Evolutionary conservation across 2,113 vertebrate genomes (phyloP), one percentile per base, ranked within the genome.

Genomic region (Poeciliopsis prolifica): DNA sequence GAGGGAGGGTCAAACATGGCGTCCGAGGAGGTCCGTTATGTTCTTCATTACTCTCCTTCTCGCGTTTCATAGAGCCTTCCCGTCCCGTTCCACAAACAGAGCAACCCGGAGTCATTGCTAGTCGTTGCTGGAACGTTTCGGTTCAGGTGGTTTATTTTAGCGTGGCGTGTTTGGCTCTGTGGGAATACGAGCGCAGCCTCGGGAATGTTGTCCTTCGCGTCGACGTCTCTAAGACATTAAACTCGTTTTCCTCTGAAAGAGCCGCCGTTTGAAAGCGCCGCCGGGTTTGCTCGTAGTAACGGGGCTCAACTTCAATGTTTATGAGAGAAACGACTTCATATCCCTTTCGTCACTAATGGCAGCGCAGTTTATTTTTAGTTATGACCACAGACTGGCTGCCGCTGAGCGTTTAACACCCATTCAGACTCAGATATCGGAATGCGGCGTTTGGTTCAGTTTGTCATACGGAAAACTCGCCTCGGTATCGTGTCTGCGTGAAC

Each of bases 1-100:
- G 88, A 91, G 89, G 91, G 92, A 92, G 93, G 87, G 88, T 86
- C 85, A 94, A 29, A 94, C 89, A 95, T 95, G 95, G 95, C 95
- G 94, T 95, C 95, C 0, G 95, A 95, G 35, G 94, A 95, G 95
- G 95, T 95, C 92, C 88, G 94, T 92, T 90, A 90, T 87, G 3
- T 77, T 65, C 13, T 22, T 19, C 70, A 75, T 77, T 84, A 4
- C 71, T 69, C n/a, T 73, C 78, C 64, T 91, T 81, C 5, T 68
- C 77, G 11, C 13, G 8, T 77, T 82, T 44, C 64, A 37, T 24
- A 70, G 2, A 1, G 1, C 14, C 37, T 31, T 62, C 24, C 33
- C 10, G 0, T 5, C 6, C 13, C 6, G 31, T 2, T 14, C 1
- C 42, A 2, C n/a, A 28, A 22, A 51, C 5, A 13, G 0, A 1